Evolutionary conservation across 1,140 invertebrate genomes (phyloP).

Genomic region (Bombus difficillimus): DNA sequence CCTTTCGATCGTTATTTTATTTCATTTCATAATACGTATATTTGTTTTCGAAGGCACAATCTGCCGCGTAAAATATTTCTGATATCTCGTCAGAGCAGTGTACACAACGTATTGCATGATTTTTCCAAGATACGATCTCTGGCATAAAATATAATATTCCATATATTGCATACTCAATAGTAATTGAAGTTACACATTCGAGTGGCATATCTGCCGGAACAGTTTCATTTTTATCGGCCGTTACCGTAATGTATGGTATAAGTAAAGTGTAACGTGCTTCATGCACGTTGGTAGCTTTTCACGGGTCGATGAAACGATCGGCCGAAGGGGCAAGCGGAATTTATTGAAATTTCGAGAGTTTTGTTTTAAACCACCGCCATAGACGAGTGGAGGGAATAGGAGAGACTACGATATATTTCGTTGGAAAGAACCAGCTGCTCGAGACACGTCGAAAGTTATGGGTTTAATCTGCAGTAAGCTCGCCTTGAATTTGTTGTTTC

Average conservation of each 20-base stretch:
- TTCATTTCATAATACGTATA: too few species aligned
- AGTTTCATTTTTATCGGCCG: neutral
- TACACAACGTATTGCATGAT: too few species aligned
- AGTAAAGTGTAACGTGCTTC: slow-evolving; percentile 10
- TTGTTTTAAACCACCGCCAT: slow-evolving; percentile 32
- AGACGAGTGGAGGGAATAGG: slow-evolving; percentile 42
- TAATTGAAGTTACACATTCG: neutral
- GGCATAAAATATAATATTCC: too few species aligned
- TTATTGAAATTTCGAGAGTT: slow-evolving; percentile 52
- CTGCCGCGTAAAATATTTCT: too few species aligned
- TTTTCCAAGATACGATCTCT: too few species aligned
- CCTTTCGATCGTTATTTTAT: too few species aligned
- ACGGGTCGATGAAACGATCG: neutral
- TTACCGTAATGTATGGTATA: neutral
- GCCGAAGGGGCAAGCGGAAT: neutral
- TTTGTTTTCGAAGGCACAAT: too few species aligned
- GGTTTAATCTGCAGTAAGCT: slow-evolving; percentile 53
- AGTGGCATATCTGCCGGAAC: neutral
- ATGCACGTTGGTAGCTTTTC: neutral
- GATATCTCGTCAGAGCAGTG: too few species aligned
- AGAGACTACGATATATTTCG: slow-evolving; percentile 50
- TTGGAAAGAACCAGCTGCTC: slow-evolving; percentile 55
- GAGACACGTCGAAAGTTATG: slow-evolving; percentile 47
- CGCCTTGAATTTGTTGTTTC: slow-evolving; percentile 43
- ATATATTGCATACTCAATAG: too few species aligned